Base-by-base conservation (phyloP, 2,888 invertebrate genomes). In the Nemoura dubitans region DNA sequence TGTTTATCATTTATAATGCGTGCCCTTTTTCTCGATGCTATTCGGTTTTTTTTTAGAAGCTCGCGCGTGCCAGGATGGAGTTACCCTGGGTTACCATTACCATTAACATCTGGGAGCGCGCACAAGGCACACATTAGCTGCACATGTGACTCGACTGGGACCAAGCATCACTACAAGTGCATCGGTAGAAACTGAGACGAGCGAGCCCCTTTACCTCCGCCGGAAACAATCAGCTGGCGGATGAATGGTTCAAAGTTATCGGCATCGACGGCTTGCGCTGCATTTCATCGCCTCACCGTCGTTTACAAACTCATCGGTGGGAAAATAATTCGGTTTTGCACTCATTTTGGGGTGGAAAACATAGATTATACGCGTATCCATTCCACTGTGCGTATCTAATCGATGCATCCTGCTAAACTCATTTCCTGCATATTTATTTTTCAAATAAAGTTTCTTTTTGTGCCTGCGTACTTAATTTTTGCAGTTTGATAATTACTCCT, bases 341-440 rank as follows among this genome's bases (percentile, higher is more conserved):
- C 59, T 59, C 59, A 59, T 59, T 59, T 59, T 59, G 59, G 59
- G 59, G 59, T 59, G 59, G 59, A 59, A 59, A 59, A 59, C 59
- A 2, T 14, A 21, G 6, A 21, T 59, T 59, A 59, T 16, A 21
- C 21, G 59, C 59, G 59, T 59, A 59, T 59, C 21, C 59, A 59
- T 59, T 59, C 21, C 59, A 59, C 10, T 14, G 21, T 3, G 59
- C 59, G 59, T 59, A 14, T 14, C 59, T 21, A 59, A 21, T 59
- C 59, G 59, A 59, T 59, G 59, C 59, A 59, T 59, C 59, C 59
- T 59, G 59, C 59, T 59, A 21, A 59, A 59, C 59, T 14, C 21
- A 21, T 21, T 59, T 59, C 59, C 59, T 59, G 59, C 59, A 59
- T 59, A 21, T 59, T 59, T 59, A 59, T 59, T 21, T 10, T 59